A percentile compares a stretch with the other conserved stretches of the same genome.
phyloP scores from a whole-genome alignment of 2,797 vertebrate species.

The Alectoris magna region DNA sequence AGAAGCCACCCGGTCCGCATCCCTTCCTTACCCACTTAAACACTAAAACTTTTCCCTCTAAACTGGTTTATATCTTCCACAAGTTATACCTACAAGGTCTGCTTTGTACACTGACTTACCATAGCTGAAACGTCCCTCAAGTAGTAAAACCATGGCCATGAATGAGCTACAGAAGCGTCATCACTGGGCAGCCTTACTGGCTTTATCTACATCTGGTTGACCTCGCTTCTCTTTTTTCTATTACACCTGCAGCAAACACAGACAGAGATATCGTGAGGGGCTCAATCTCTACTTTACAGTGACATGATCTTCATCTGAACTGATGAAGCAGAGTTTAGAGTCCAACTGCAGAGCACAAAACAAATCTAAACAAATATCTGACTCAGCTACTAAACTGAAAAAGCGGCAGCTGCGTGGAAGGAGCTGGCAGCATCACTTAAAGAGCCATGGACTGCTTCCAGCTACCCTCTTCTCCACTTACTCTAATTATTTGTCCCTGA shows the following conservation, averaged over 20 bases:
- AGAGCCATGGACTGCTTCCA: constrained; percentile 38
- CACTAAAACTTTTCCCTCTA: neutral
- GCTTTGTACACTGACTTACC: neutral
- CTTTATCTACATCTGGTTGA: neutral
- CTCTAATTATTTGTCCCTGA: constrained; percentile 59
- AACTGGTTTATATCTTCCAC: neutral
- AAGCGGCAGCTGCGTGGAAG: constrained; percentile 60
- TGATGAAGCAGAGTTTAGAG: neutral
- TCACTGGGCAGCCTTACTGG: neutral
- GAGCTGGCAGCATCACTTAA: constrained; percentile 24
- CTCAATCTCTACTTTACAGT: neutral
- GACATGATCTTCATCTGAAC: neutral
- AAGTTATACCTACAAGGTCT: neutral
- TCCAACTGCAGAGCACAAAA: neutral
- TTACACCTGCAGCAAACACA: constrained; percentile 47
- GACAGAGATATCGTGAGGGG: neutral
- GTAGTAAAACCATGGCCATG: neutral
- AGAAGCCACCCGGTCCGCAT: neutral
- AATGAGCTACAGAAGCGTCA: accelerated
- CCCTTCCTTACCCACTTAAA: neutral
- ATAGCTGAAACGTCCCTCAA: neutral
- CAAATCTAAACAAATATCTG: constrained; percentile 53
- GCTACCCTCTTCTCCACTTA: constrained; percentile 57
- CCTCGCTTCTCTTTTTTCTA: neutral
- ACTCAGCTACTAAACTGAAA: constrained; percentile 66